Conservation (phyloP, 2,888 invertebrate species). For the Ferdinandea cuprea region DNA sequence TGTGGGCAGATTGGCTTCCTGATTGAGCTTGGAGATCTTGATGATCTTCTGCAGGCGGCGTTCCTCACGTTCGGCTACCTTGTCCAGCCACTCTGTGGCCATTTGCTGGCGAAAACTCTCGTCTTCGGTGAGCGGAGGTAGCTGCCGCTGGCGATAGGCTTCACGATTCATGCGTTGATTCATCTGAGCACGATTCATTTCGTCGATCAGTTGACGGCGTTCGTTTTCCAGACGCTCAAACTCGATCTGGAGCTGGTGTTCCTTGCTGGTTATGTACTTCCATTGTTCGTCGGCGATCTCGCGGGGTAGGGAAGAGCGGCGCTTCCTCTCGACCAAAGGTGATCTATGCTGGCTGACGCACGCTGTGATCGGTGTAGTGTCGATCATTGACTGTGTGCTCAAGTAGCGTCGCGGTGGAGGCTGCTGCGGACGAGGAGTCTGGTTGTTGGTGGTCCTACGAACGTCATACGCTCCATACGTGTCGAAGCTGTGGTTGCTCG, state of each 20-base stretch:
- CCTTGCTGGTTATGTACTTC: conserved; percentile 87
- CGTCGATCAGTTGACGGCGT: conserved; percentile 82
- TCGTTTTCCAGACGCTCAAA: conserved; percentile 86
- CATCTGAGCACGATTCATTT: conserved; percentile 78
- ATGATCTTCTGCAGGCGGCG: conserved; percentile 91
- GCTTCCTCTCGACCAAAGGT: conserved; percentile 47
- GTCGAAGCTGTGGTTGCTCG: conserved; percentile 77
- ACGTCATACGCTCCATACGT: conserved; percentile 79
- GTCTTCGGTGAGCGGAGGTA: conserved; percentile 86
- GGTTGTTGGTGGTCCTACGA: conserved; percentile 78
- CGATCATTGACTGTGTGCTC: conserved; percentile 82
- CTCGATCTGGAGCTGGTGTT: conserved; percentile 87
- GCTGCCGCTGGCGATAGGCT: conserved; percentile 77
- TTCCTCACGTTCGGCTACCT: conserved; percentile 90
- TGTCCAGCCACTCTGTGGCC: conserved; percentile 92
- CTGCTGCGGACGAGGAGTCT: conserved; percentile 78
- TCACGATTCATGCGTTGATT: conserved; percentile 78
- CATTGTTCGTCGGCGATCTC: conserved; percentile 85
- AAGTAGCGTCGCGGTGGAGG: conserved; percentile 78
- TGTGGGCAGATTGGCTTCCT: conserved; percentile 70
- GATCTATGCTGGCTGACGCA: conserved; percentile 78
- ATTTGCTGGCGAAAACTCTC: conserved; percentile 91
- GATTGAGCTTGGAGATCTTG: conserved; percentile 87
- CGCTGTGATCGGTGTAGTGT: conserved; percentile 81
- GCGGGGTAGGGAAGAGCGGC: conserved; percentile 86